A percentile compares a stretch with the other conserved stretches of the same genome.
These are phyloP conservation scores for Cossypha heuglini DNA, from an alignment of 2,797 vertebrate species.

Conservation along the genomic window DNA sequence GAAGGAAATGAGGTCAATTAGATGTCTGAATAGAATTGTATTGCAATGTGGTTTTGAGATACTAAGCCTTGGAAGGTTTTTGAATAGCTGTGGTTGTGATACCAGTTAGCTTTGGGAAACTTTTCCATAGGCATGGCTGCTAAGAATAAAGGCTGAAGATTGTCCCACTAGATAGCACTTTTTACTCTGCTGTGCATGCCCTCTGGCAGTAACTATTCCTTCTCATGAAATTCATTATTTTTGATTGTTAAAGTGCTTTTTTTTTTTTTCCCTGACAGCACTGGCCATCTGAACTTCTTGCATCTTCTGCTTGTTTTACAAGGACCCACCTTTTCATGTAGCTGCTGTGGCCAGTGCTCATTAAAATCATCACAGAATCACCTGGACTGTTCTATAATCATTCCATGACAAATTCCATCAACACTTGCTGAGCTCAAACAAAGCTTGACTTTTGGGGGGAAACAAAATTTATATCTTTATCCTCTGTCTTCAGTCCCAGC, in stretches of 20 bases:
- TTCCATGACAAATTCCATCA: background rate
- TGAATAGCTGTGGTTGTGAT: background rate
- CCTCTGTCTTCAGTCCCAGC: background rate
- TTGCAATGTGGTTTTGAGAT: conserved; percentile 17
- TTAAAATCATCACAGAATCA: background rate
- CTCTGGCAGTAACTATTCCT: background rate
- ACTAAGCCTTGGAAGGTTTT: background rate
- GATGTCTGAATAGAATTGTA: conserved; percentile 19
- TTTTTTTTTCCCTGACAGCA: background rate
- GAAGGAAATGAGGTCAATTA: conserved; percentile 34
- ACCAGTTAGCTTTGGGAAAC: background rate
- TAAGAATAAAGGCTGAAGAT: background rate
- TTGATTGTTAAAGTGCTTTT: background rate
- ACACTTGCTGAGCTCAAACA: background rate
- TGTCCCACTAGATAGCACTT: background rate
- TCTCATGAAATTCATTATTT: background rate
- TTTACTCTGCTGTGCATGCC: background rate
- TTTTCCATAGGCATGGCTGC: background rate
- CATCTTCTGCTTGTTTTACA: background rate
- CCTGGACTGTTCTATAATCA: background rate
- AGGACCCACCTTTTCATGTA: background rate
- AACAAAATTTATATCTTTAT: background rate
- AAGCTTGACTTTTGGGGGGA: background rate
- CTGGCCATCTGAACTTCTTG: background rate
- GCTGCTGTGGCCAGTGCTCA: background rate